These are phyloP conservation scores for Nephrotoma appendiculata DNA, from an alignment of 2,888 invertebrate genomes.

Conservation along the genomic window DNA sequence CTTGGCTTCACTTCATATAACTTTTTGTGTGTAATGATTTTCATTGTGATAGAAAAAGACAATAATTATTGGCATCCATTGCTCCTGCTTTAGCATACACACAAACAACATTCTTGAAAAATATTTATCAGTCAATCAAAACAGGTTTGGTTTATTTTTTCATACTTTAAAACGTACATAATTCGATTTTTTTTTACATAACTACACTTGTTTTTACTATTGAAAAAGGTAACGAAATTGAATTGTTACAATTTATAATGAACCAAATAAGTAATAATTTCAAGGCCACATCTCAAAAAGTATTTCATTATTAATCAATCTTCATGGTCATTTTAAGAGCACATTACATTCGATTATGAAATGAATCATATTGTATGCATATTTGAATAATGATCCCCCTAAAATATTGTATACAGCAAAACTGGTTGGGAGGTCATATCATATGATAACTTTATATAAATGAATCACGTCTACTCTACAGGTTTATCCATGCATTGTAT, in stretches of 20 bases:
- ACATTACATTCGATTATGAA: not conserved
- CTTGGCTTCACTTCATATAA: not conserved
- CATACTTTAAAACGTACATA: not conserved
- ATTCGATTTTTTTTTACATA: not conserved
- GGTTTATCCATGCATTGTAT: not conserved
- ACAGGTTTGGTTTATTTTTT: not conserved
- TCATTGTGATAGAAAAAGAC: not conserved
- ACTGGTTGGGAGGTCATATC: not conserved
- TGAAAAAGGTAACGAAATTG: not conserved
- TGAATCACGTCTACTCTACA: not conserved
- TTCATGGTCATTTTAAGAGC: not conserved
- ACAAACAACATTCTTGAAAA: not conserved
- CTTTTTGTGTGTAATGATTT: not conserved
- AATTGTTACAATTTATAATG: not conserved
- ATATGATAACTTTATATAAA: not conserved
- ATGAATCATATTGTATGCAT: not conserved
- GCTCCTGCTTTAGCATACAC: not conserved
- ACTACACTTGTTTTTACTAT: not conserved
- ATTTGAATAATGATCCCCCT: not conserved
- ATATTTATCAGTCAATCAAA: not conserved
- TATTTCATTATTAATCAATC: not conserved
- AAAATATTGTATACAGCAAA: not conserved
- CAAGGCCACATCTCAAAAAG: not conserved
- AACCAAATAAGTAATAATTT: not conserved
- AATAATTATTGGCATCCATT: not conserved